Evolutionary conservation across 1,140 invertebrate genomes (phyloP).

Genomic region (Zelostemma sp.): DNA sequence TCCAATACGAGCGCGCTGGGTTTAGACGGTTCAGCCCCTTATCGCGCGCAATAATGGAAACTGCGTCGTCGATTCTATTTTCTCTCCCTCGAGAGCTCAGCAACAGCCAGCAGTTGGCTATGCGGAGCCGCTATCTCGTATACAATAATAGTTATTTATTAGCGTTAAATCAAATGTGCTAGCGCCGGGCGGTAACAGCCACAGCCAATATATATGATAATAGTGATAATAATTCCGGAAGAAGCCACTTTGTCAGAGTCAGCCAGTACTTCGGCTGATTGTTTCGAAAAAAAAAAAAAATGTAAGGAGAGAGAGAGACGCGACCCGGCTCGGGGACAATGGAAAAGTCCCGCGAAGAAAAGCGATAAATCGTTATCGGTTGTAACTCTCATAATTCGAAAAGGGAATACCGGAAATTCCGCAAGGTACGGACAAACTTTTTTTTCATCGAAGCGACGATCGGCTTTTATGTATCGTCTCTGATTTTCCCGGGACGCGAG

Average conservation of each 20-base stretch:
- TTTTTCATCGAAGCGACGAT: too few species aligned
- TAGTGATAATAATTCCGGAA: conserved; percentile 66
- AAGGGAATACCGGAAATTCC: conserved; percentile 7
- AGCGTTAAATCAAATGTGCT: conserved; percentile 70
- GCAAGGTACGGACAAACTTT: too few species aligned
- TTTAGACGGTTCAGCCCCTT: conserved; percentile 44
- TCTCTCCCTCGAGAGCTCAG: conserved; percentile 59
- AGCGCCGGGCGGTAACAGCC: conserved; percentile 49
- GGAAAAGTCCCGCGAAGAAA: conserved; percentile 17
- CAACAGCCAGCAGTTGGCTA: conserved; percentile 47
- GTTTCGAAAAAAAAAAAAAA: conserved; percentile 20
- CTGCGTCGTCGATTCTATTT: conserved; percentile 70
- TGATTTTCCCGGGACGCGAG: too few species aligned
- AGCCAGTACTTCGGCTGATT: conserved; percentile 37
- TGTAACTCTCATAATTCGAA: background rate
- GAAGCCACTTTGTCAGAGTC: conserved; percentile 54
- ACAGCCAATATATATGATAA: conserved; percentile 69
- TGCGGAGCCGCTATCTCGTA: conserved; percentile 45
- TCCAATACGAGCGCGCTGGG: conserved; percentile 11
- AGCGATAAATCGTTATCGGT: conserved; percentile 22
- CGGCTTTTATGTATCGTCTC: too few species aligned
- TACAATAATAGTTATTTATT: conserved; percentile 70
- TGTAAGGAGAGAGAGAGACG: conserved; percentile 29
- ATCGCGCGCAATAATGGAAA: conserved; percentile 63
- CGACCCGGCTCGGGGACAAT: background rate